Conservation (phyloP, 30 jellyfish, hydroid and myxozoan species). For the Turritopsis dohrnii region DNA sequence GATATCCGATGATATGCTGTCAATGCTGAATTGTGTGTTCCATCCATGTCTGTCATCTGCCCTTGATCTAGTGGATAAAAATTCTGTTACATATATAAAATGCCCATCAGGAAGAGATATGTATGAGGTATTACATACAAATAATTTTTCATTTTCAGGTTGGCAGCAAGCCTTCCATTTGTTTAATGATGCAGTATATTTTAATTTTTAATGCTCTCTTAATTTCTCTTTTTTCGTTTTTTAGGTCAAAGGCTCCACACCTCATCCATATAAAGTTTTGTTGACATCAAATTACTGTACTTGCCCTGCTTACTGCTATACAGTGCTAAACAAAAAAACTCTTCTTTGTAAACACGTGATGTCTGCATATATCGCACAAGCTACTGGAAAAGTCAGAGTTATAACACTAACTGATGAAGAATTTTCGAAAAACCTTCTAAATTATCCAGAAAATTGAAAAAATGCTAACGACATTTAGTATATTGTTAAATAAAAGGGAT, state of each 20-base stretch:
- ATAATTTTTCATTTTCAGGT: neutral
- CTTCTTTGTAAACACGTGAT: conserved; percentile 2
- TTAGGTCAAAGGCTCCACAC: conserved; percentile 3
- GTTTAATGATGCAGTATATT: too few relatives aligned
- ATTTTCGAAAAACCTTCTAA: neutral
- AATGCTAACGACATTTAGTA: neutral
- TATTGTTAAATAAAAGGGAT: too few relatives aligned
- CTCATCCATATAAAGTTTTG: neutral
- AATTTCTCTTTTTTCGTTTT: too few relatives aligned
- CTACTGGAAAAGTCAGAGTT: neutral
- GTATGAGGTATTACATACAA: neutral
- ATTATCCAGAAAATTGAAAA: neutral
- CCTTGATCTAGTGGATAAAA: neutral
- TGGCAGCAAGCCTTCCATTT: too few relatives aligned
- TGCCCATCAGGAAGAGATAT: neutral
- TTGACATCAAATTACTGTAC: conserved; percentile 11
- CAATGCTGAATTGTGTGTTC: neutral
- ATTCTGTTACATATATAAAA: neutral
- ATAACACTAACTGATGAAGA: conserved; percentile 7
- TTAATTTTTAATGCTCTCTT: too few relatives aligned
- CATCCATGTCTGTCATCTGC: neutral
- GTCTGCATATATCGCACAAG: neutral
- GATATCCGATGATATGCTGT: neutral
- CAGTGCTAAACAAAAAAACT: neutral
- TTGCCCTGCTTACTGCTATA: neutral